Base-by-base conservation (phyloP, 2,888 invertebrate species). In the Crossocerus cetratus region DNA sequence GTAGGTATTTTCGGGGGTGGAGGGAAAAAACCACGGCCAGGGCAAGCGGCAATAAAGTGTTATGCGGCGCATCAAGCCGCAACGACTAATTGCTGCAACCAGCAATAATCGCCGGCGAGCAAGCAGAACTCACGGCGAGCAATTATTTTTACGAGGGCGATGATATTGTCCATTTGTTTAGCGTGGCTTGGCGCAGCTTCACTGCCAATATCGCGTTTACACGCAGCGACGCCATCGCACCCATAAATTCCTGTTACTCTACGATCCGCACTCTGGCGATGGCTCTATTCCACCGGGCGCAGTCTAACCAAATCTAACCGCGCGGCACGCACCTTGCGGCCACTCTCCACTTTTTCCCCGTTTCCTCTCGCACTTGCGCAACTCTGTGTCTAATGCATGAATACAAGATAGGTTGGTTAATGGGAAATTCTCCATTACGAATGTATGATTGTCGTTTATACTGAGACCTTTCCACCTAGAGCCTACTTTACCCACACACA, bases 81-180 rank as follows among this genome's bases (percentile, higher is more conserved):
- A 62, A 72, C 76, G 78, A 78, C 82, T 82, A 82, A 82, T 82
- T 82, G 82, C 82, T 66, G 65, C 72, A 58, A 69, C 76, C 64
- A 49, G 76, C 82, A 80, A 82, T 82, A 82, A 82, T 82, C 82
- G 81, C 66, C 55, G 61, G 71, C 44, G 74, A 69, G 21, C 66
- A 60, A 49, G 64, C n/a, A 49, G 49, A 49, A 49, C 65, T 62
- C 74, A 60, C 77, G 57, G 69, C 72, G 64, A 56, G 82, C 82
- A 80, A 82, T 82, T 82, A 82, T 82, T 82, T 82, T 82, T 80
- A 82, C 82, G 82, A 82, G 72, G 66, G 67, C 74, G 70, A 78
- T 78, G 78, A 82, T 82, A 80, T 82, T 76, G 82, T 82, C 80
- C 82, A 82, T 82, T 82, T 82, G 78, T 82, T 82, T 78, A 78